phyloP scores from a whole-genome alignment of 2,888 invertebrate species.

The Drosophila cracens region DNA sequence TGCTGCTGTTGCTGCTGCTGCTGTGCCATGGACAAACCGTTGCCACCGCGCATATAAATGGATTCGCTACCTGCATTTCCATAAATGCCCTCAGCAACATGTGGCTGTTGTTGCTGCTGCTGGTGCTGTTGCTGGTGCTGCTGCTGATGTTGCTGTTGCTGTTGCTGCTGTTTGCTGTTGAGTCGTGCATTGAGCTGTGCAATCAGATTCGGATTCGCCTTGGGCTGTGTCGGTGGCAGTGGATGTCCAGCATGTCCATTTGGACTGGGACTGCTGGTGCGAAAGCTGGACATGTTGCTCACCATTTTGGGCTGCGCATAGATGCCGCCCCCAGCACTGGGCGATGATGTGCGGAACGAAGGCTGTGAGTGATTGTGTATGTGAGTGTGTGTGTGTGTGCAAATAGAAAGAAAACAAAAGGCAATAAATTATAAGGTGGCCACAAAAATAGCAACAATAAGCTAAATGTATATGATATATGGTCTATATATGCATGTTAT shows the following conservation, averaged over 20 bases:
- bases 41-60: constrained; percentile 66
- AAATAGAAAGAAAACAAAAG: constrained; percentile 43
- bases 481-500: not conserved
- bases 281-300: constrained; percentile 85
- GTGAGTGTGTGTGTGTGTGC: constrained; percentile 23
- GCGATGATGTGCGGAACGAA: constrained; percentile 84
- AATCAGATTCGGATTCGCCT: constrained; percentile 84
- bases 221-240: constrained; percentile 82
- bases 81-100: constrained; percentile 76
- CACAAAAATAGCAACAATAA: not conserved
- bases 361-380: constrained; percentile 70
- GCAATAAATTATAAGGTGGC: constrained; percentile 57
- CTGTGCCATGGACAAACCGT: constrained; percentile 69
- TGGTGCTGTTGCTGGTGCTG: constrained; percentile 75
- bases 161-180: constrained; percentile 81
- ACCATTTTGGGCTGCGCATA: constrained; percentile 85
- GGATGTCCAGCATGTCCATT: constrained; percentile 76
- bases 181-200: constrained; percentile 85
- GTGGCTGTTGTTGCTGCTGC: constrained; percentile 67
- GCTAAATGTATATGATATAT: constrained; percentile 7
- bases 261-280: constrained; percentile 83
- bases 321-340: constrained; percentile 78
- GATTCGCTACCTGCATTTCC: constrained; percentile 71
- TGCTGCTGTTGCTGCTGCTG: constrained; percentile 80
- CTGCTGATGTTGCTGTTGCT: constrained; percentile 66